A percentile compares a stretch with the other conserved stretches of the same genome.
Evolutionary conservation across 2,888 invertebrate genomes (phyloP).

Genomic region (Gisinianus flammeolus): DNA sequence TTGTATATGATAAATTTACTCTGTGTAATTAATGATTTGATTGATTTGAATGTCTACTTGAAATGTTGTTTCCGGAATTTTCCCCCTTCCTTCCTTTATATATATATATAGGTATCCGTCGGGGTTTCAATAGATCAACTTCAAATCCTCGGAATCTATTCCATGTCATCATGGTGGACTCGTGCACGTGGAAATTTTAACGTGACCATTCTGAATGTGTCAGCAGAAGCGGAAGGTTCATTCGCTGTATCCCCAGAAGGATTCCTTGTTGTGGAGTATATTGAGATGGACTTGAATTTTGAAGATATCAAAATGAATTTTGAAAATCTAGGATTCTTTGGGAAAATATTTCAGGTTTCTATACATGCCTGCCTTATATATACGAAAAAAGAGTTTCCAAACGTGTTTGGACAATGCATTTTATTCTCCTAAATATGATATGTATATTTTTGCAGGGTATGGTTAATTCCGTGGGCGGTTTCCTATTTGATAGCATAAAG

Average conservation of each 20-base stretch:
- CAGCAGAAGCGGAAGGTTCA: conserved; percentile 72
- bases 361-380: background rate
- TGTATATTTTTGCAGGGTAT: conserved; percentile 69
- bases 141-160: conserved; percentile 76
- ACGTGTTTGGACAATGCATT: too few species aligned
- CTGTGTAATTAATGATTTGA: too few species aligned
- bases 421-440: background rate
- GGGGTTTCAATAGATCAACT: conserved; percentile 74
- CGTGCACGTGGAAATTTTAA: conserved; percentile 76
- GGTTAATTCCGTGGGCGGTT: conserved; percentile 79
- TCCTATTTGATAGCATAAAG: conserved; percentile 85
- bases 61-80: too few species aligned
- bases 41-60: too few species aligned
- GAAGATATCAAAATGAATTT: conserved; percentile 79
- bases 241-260: conserved; percentile 77
- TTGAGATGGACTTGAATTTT: conserved; percentile 79
- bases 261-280: conserved; percentile 76
- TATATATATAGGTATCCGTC: conserved; percentile 72
- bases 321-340: conserved; percentile 79
- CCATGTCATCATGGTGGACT: conserved; percentile 74
- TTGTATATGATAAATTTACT: too few species aligned
- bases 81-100: too few species aligned
- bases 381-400: too few species aligned
- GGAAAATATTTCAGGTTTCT: conserved; percentile 66
- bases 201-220: conserved; percentile 74